Conservation (phyloP, 2,797 vertebrate genomes). For the Zonotrichia albicollis region DNA sequence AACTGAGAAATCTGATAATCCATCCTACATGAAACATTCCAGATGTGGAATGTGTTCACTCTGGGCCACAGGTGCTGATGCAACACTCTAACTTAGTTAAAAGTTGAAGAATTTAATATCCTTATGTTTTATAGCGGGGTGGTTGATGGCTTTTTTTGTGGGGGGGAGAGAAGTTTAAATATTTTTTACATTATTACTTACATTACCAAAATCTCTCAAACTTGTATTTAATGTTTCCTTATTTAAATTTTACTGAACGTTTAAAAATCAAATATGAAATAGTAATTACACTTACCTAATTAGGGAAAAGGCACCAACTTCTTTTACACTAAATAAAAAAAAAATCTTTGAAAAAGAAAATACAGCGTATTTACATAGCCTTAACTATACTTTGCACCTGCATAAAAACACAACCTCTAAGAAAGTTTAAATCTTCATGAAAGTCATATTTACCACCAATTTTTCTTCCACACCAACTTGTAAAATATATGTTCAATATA, state of each 20-base stretch:
- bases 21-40: background rate
- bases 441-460: background rate
- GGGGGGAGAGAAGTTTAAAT: rapidly evolving
- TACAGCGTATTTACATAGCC: background rate
- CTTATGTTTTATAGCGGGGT: background rate
- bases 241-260: background rate
- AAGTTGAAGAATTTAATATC: background rate
- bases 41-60: background rate
- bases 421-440: background rate
- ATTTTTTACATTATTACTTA: background rate
- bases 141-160: rapidly evolving
- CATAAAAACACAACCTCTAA: background rate
- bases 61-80: rapidly evolving
- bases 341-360: background rate
- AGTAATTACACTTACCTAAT: background rate
- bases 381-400: background rate
- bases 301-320: background rate
- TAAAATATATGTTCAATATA: background rate
- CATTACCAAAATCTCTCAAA: background rate
- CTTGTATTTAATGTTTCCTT: background rate
- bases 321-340: background rate
- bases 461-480: background rate
- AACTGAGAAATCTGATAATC: background rate
- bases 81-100: background rate
- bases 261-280: background rate